These are phyloP conservation scores for Drosophila borealis DNA, from an alignment of 2,888 invertebrate genomes.

Conservation along the genomic window DNA sequence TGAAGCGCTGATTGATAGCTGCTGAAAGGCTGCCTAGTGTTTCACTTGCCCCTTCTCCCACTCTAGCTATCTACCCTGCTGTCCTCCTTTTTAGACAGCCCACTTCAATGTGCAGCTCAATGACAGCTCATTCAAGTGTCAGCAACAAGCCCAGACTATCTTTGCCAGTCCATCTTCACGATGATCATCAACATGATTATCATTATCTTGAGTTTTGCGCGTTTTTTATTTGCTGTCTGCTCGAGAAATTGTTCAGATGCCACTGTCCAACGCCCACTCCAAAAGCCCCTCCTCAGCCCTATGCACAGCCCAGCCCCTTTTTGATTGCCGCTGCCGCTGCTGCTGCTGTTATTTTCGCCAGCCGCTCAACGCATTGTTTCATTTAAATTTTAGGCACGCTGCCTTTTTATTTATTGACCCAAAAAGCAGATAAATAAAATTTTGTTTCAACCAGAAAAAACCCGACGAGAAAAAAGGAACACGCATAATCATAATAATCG, in stretches of 20 bases:
- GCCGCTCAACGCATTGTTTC: constrained; percentile 56
- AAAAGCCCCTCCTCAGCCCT: not conserved
- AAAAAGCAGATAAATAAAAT: constrained; percentile 77
- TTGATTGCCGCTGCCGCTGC: constrained; percentile 9
- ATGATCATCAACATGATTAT: constrained; percentile 29
- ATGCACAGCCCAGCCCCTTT: constrained; percentile 45
- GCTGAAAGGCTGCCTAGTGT: not conserved
- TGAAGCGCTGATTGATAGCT: constrained; percentile 1
- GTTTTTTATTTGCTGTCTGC: constrained; percentile 70
- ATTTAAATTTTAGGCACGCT: constrained; percentile 78
- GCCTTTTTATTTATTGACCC: constrained; percentile 74
- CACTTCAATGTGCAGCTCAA: constrained; percentile 39
- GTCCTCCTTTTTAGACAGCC: constrained; percentile 13
- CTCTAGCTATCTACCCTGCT: not conserved
- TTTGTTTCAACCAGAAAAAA: constrained; percentile 47
- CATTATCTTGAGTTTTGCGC: constrained; percentile 49
- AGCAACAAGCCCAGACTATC: constrained; percentile 34
- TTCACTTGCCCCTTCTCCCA: not conserved
- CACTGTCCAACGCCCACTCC: constrained; percentile 42
- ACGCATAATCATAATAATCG: constrained; percentile 74
- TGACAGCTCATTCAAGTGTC: constrained; percentile 68
- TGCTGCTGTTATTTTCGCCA: constrained; percentile 33
- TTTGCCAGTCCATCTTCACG: constrained; percentile 29
- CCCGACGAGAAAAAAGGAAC: constrained; percentile 21
- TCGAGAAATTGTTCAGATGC: constrained; percentile 75